Base-by-base conservation (phyloP, 2,113 vertebrate genomes). In the Onychostruthus taczanowskii region DNA sequence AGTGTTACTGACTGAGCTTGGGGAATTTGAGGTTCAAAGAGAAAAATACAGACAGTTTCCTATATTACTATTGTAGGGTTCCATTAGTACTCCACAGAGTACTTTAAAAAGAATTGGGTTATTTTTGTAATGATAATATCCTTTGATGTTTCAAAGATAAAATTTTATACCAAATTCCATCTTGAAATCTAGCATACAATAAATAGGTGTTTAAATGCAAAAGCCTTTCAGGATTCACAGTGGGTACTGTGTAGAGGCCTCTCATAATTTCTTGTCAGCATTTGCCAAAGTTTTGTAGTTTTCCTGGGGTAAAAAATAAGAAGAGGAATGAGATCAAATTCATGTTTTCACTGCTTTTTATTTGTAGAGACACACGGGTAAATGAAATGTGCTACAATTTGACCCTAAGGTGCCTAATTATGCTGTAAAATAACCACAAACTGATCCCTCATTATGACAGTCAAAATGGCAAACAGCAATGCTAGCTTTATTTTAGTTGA, bases 401-500 rank as follows among this genome's bases (percentile, higher is more conserved):
- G 74, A 84, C 67, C 53, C 85, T 61, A 66, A 82, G 41, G 50
- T 92, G 23, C 46, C 33, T 88, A 43, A 78, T 81, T 55, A 37
- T 61, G 31, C 62, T 82, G 9, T 66, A 85, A 94, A 92, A 87
- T n/a, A 66, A 23, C 13, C 21, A 73, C 49, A 68, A 84, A 47
- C 56, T 37, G 28, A 72, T 56, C 19, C 52, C 24, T 90, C 12
- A 14, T 91, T 87, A 22, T 70, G 62, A 46, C 64, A 89, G 17
- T 72, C 55, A 55, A 91, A 79, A 92, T 59, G 13, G 63, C 68
- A 87, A 87, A 2, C 30, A 79, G 3, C 16, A 35, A 22, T 87
- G 23, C 58, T 62, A 21, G 20, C 53, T 94, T 78, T 69, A 33
- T 93, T 86, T 94, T 77, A 91, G 94, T 81, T 94, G 85, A 85